These are phyloP conservation scores for Poecile atricapillus DNA, from an alignment of 2,113 vertebrate species.

Conservation along the genomic window DNA sequence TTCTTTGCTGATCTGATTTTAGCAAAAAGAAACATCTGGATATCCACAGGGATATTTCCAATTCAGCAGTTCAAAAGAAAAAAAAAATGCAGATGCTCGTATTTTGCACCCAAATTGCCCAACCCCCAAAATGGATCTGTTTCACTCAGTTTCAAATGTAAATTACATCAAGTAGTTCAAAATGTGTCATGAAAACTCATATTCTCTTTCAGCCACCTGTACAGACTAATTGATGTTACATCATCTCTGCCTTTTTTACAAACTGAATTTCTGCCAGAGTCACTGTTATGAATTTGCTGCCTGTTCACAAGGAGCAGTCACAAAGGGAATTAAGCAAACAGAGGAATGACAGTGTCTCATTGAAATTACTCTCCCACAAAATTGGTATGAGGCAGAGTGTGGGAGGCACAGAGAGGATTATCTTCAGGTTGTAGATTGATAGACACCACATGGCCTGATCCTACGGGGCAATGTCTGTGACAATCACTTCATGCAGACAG, in stretches of 20 bases:
- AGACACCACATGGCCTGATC: not conserved
- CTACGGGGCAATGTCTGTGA: not conserved
- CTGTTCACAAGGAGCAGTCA: not conserved
- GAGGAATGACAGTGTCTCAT: not conserved
- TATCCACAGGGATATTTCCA: not conserved
- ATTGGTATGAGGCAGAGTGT: not conserved
- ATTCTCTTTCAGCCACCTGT: constrained; percentile 8
- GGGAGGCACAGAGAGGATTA: not conserved
- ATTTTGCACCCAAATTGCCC: not conserved
- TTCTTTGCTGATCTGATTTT: not conserved
- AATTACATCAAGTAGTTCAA: not conserved
- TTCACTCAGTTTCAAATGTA: not conserved
- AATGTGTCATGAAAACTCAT: not conserved
- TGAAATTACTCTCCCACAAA: constrained; percentile 28
- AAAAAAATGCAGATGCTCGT: not conserved
- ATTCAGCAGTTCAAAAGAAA: not conserved
- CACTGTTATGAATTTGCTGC: not conserved
- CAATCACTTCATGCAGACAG: not conserved
- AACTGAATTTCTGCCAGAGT: not conserved
- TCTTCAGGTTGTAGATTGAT: not conserved
- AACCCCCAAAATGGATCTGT: not conserved
- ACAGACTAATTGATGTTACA: not conserved
- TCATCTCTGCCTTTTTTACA: not conserved
- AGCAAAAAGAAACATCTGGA: not conserved
- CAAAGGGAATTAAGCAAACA: not conserved